Conservation (phyloP, 2,888 invertebrate species). For the Drosophila formosana region DNA sequence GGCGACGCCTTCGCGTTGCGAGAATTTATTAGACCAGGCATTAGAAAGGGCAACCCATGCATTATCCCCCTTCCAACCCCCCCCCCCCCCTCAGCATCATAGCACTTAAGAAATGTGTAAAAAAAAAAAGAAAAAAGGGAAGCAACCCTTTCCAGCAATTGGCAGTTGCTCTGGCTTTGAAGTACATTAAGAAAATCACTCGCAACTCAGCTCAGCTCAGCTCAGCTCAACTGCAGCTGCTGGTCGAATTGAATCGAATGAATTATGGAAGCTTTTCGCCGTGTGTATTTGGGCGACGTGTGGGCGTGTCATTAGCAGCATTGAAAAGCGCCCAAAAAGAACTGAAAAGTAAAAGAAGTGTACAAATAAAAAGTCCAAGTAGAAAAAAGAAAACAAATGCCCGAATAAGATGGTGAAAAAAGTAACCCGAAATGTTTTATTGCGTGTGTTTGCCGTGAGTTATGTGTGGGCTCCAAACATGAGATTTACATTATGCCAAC, state of each 20-base stretch:
- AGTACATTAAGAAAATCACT: conserved; percentile 66
- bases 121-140: conserved; percentile 2
- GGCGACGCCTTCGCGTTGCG: conserved; percentile 39
- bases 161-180: conserved; percentile 45
- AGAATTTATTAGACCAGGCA: conserved; percentile 59
- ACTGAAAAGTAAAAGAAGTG: conserved; percentile 4
- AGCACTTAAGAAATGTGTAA: conserved; percentile 57
- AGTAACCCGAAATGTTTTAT: conserved; percentile 67
- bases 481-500: conserved; percentile 70
- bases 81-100: not conserved
- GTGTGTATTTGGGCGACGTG: conserved; percentile 9
- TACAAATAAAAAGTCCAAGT: conserved; percentile 1
- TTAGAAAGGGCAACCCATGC: conserved; percentile 45
- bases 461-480: conserved; percentile 60
- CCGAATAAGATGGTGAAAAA: not conserved
- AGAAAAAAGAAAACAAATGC: not conserved
- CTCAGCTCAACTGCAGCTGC: conserved; percentile 73
- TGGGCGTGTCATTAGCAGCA: conserved; percentile 54
- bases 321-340: no score
- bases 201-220: conserved; percentile 69
- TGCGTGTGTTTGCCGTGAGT: conserved; percentile 59
- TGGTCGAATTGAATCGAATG: conserved; percentile 77
- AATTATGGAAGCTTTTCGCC: conserved; percentile 39
- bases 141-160: conserved; percentile 49
- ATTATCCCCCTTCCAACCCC: conserved; percentile 25